A percentile compares a stretch with the other conserved stretches of the same genome.
These are phyloP conservation scores for Conus betulinus DNA, from an alignment of 1,140 invertebrate species.

Conservation along the genomic window DNA sequence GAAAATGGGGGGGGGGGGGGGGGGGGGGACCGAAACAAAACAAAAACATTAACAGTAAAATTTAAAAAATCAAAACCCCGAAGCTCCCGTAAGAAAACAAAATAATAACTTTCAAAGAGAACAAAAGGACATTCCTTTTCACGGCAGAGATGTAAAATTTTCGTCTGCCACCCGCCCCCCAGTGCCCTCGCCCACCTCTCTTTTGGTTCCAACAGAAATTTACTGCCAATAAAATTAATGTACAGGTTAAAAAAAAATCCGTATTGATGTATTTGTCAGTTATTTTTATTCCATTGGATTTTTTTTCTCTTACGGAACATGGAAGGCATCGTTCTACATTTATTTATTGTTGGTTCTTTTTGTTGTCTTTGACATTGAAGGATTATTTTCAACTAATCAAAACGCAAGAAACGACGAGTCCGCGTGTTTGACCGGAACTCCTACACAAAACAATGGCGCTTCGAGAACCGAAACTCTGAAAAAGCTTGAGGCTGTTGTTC, in stretches of 20 bases:
- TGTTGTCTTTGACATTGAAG: no score
- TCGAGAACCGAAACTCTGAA: neutral
- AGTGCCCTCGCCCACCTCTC: no score
- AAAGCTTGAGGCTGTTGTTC: neutral
- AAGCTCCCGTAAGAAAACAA: neutral
- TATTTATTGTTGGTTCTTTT: neutral
- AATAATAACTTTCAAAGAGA: no score
- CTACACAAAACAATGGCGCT: slow-evolving; percentile 34
- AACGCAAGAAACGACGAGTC: neutral
- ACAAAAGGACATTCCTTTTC: neutral
- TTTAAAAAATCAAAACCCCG: no score
- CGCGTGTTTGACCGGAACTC: slow-evolving; percentile 28
- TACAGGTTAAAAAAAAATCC: no score
- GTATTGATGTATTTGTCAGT: neutral
- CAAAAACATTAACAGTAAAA: neutral
- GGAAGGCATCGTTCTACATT: neutral
- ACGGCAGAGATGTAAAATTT: neutral
- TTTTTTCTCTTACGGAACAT: no score
- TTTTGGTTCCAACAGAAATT: no score
- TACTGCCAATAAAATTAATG: no score
- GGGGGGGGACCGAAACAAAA: neutral
- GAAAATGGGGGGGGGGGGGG: neutral
- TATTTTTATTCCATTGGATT: neutral
- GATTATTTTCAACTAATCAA: slow-evolving; percentile 22
- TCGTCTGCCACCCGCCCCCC: neutral